Base-by-base conservation (phyloP, 1,140 invertebrate species). In the Formica selysi region DNA sequence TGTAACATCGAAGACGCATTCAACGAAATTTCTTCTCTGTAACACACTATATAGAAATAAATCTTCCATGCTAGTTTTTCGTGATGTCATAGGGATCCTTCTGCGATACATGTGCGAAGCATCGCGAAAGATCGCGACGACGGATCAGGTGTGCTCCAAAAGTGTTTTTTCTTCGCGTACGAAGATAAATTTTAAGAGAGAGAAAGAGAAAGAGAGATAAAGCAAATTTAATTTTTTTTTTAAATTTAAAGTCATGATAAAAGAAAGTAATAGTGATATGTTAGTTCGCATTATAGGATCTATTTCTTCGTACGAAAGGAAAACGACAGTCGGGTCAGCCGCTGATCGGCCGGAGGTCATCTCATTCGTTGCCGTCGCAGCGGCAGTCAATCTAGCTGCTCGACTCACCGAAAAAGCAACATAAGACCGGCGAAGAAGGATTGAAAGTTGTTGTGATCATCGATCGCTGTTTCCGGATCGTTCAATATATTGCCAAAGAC, bases 361-460 rank as follows among this genome's bases (percentile, higher is more conserved):
- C 61, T 81, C 41, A 76, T 16, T 32, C 70, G 64, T 38, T 67
- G 59, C 68, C 73, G 57, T 81, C 11, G 54, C 80, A 88, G 51
- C 86, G 59, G 70, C 64, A 71, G 65, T 90, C 76, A 86, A 79
- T 88, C 85, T 86, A 94, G 94, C 94, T 95, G 95, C 95, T 95
- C 95, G 94, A 95, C 95, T 98, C 98, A 99, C 97, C 98, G 98
- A 97, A 99, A 99, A 92, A 99, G 97, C 92, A 99, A 97, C 96
- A 99, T 97, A 93, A 99, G 96, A 94, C 98, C 97, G 95, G 98
- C 97, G 96, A 98, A 97, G 96, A 99, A 99, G 92, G 97, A 97
- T 95, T 98, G 97, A 97, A 99, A 99, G 96, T 99, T 99, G 97
- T 99, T 99, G 97, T 99, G 98, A 90, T 98, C 96, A 96, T 98